Conservation (phyloP, 2,888 invertebrate species). For the Rhagonycha lutea region DNA sequence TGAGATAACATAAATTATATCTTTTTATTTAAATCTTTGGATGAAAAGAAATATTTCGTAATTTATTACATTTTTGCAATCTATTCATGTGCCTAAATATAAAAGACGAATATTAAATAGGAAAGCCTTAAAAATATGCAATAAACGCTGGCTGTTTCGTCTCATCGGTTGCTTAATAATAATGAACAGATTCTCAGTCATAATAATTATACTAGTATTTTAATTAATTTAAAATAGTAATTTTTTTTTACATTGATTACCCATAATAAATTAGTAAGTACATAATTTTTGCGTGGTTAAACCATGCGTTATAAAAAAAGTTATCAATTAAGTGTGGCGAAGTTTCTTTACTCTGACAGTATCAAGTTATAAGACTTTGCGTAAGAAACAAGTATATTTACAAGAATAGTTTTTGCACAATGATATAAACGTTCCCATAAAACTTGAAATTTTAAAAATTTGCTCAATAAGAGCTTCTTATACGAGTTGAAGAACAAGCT, state of each 20-base stretch:
- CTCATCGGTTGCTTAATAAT: background rate
- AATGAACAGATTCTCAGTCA: background rate
- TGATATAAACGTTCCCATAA: background rate
- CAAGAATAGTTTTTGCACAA: background rate
- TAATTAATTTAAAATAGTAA: constrained; percentile 8
- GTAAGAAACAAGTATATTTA: background rate
- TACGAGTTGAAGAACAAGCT: background rate
- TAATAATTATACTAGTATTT: background rate
- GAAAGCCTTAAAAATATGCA: background rate
- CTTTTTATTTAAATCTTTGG: background rate
- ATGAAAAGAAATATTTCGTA: background rate
- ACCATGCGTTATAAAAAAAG: background rate
- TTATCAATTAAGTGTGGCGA: background rate
- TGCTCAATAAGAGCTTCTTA: background rate
- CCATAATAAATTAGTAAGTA: background rate
- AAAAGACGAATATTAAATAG: background rate
- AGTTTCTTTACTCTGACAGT: constrained; percentile 9
- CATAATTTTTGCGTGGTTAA: constrained; percentile 5
- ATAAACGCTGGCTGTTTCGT: background rate
- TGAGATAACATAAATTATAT: background rate
- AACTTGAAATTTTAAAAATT: background rate
- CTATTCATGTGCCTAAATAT: background rate
- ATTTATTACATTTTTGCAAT: background rate
- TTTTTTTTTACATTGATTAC: background rate
- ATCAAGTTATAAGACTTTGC: constrained; percentile 7